A percentile compares a stretch with the other conserved stretches of the same genome.
phyloP scores from a whole-genome alignment of 1,140 invertebrate species.

The Drosophila mauritiana region DNA sequence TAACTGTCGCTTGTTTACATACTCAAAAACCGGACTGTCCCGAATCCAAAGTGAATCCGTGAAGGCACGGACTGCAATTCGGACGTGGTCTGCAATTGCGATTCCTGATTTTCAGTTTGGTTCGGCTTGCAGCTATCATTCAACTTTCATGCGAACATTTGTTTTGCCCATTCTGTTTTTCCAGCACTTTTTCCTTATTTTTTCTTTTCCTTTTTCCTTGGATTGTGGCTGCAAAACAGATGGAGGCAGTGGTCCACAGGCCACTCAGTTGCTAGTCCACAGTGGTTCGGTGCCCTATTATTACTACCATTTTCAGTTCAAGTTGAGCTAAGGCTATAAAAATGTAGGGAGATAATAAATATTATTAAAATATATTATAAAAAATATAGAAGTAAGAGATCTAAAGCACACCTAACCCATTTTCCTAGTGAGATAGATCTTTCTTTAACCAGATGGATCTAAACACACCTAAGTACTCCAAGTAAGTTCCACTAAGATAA shows the following conservation, averaged over 20 bases:
- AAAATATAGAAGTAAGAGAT: too few species aligned
- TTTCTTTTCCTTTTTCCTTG: slow-evolving; percentile 4
- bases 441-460: too few species aligned
- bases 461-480: background rate
- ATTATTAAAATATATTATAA: too few species aligned
- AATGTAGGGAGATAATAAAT: too few species aligned
- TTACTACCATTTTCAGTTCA: too few species aligned
- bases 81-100: slow-evolving; percentile 46
- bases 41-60: background rate
- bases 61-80: background rate
- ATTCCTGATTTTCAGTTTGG: slow-evolving; percentile 63
- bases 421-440: too few species aligned
- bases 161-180: slow-evolving; percentile 2
- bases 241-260: slow-evolving; percentile 3
- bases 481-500: background rate
- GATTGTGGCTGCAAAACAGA: slow-evolving; percentile 1
- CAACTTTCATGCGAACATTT: slow-evolving; percentile 71
- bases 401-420: too few species aligned
- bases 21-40: background rate
- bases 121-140: slow-evolving; percentile 64
- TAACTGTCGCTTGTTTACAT: slow-evolving; percentile 70
- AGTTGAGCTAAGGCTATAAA: too few species aligned
- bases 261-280: slow-evolving; percentile 7
- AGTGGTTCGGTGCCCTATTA: slow-evolving; percentile 5
- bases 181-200: background rate